A percentile compares a stretch with the other conserved stretches of the same genome.
These are phyloP conservation scores for Cryptocephalus moraei DNA, from an alignment of 2,888 invertebrate species.

Conservation along the genomic window DNA sequence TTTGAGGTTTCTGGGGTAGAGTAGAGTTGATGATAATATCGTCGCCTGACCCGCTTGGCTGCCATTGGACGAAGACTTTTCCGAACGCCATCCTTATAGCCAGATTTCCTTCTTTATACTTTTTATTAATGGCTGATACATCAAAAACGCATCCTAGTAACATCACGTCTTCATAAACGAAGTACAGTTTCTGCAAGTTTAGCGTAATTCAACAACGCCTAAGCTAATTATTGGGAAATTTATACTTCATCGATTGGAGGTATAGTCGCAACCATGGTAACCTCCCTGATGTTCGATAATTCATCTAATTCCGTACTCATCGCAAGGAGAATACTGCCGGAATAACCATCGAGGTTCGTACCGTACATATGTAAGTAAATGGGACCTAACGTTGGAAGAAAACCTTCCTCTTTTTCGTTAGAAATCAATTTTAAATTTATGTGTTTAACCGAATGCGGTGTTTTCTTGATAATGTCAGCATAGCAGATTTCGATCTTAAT, in stretches of 20 bases:
- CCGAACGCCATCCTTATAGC: conserved; percentile 60
- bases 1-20: conserved; percentile 16
- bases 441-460: conserved; percentile 45
- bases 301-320: conserved; percentile 52
- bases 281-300: conserved; percentile 8
- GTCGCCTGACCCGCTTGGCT: conserved; percentile 22
- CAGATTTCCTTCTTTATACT: conserved; percentile 44
- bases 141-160: conserved; percentile 56
- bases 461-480: conserved; percentile 23
- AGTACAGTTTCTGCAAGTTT: conserved; percentile 44
- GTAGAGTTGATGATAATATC: conserved; percentile 12
- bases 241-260: conserved; percentile 25
- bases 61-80: conserved; percentile 27
- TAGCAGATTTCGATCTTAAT: conserved; percentile 56
- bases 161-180: conserved; percentile 52
- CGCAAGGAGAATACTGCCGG: conserved; percentile 64
- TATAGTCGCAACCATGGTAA: conserved; percentile 24
- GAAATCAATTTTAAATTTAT: conserved; percentile 49
- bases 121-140: conserved; percentile 55
- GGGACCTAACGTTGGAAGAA: conserved; percentile 78
- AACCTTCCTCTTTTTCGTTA: conserved; percentile 49
- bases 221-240: neutral
- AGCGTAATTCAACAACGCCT: neutral
- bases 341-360: conserved; percentile 48
- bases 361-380: conserved; percentile 68